These are phyloP conservation scores for Bemisia tabaci DNA, from an alignment of 1,140 invertebrate species.

Conservation along the genomic window DNA sequence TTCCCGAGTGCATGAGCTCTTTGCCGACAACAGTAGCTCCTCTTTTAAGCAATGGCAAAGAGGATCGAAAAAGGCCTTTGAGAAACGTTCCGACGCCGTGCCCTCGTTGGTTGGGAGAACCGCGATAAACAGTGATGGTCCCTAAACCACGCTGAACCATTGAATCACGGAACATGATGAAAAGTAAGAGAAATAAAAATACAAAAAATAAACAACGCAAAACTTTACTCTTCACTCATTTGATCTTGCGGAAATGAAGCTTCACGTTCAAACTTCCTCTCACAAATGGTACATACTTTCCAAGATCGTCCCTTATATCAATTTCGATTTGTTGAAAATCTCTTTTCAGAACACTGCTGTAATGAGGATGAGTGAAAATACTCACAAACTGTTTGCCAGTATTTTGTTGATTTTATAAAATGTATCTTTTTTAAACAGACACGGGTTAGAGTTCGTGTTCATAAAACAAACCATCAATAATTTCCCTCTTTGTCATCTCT, in stretches of 20 bases:
- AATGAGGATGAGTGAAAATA: not conserved
- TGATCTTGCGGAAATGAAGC: not conserved
- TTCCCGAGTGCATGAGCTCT: slow-evolving; percentile 22
- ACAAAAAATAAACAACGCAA: not conserved
- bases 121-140: not conserved
- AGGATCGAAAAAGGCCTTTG: slow-evolving; percentile 24
- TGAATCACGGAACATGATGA: too few relatives aligned
- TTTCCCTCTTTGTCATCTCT: too few relatives aligned
- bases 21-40: slow-evolving; percentile 23
- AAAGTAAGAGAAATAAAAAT: too few relatives aligned
- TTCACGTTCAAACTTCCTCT: not conserved
- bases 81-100: slow-evolving; percentile 24
- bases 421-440: too few relatives aligned
- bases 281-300: not conserved
- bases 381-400: not conserved
- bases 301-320: not conserved
- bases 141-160: too few relatives aligned
- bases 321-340: not conserved
- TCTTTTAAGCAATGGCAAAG: slow-evolving; percentile 22
- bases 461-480: too few relatives aligned
- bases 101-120: slow-evolving; percentile 1
- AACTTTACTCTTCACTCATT: not conserved
- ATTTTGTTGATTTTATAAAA: too few relatives aligned
- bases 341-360: not conserved
- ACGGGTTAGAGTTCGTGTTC: too few relatives aligned